Evolutionary conservation across 2,797 vertebrate genomes (phyloP).

Genomic region (Buphagus erythrorhynchus): DNA sequence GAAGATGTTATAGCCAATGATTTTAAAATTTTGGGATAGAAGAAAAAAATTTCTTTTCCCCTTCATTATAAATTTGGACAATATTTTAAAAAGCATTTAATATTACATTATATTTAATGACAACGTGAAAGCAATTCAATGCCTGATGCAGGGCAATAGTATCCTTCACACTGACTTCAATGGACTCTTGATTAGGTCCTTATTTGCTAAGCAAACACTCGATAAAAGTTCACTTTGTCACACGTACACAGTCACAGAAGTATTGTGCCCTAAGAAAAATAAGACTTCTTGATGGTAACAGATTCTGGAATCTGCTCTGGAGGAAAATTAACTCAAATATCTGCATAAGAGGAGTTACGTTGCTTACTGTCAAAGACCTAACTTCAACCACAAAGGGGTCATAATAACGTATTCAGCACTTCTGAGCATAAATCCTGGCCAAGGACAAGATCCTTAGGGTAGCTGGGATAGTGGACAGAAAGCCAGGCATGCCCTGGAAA

Average conservation of each 20-base stretch:
- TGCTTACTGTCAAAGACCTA: background rate
- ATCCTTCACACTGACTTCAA: background rate
- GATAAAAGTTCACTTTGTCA: background rate
- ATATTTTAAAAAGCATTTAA: background rate
- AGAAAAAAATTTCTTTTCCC: background rate
- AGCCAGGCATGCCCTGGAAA: background rate
- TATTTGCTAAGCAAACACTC: conserved; percentile 27
- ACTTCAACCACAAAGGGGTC: background rate
- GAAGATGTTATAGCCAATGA: background rate
- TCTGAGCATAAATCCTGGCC: background rate
- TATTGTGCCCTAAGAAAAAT: background rate
- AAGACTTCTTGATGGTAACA: background rate
- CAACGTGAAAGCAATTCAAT: background rate
- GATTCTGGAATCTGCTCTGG: background rate
- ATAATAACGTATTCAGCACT: background rate
- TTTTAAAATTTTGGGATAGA: background rate
- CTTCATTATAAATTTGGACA: background rate
- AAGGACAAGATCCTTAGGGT: background rate
- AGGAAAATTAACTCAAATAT: background rate
- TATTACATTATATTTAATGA: background rate
- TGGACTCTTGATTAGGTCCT: background rate
- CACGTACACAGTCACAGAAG: background rate
- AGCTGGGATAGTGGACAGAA: background rate
- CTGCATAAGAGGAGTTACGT: background rate
- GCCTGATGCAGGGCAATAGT: background rate